Conservation (phyloP, 2,888 invertebrate genomes). For the Melipona bicolor region DNA sequence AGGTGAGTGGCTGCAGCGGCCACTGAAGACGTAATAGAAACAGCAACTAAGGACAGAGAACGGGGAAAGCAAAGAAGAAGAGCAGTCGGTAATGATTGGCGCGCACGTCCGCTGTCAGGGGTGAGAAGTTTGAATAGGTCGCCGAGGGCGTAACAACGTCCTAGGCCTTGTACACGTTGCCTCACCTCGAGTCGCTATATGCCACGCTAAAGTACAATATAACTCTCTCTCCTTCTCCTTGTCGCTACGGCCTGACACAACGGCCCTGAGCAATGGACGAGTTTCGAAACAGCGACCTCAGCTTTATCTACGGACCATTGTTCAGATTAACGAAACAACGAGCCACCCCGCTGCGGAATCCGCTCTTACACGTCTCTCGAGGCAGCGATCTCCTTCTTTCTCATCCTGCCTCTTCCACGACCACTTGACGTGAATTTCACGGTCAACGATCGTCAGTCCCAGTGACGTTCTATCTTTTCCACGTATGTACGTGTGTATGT, state of each 20-base stretch:
- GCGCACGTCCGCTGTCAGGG: constrained; percentile 35
- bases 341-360: constrained; percentile 39
- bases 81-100: constrained; percentile 48
- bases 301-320: constrained; percentile 66
- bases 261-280: constrained; percentile 60
- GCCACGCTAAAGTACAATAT: constrained; percentile 36
- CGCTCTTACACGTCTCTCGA: constrained; percentile 23
- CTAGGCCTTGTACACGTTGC: constrained; percentile 53
- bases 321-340: constrained; percentile 71
- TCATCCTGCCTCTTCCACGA: not conserved
- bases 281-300: constrained; percentile 59
- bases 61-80: constrained; percentile 20
- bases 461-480: not conserved
- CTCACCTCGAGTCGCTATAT: constrained; percentile 21
- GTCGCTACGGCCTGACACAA: constrained; percentile 65
- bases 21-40: not conserved
- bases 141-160: constrained; percentile 66
- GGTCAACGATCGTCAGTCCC: not conserved
- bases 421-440: not conserved
- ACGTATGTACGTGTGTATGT: too few species aligned
- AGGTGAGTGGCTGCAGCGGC: not conserved
- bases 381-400: not conserved
- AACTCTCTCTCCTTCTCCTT: constrained; percentile 51
- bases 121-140: constrained; percentile 68
- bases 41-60: not conserved